phyloP scores from a whole-genome alignment of 2,113 vertebrate species.

The Rynchops niger region DNA sequence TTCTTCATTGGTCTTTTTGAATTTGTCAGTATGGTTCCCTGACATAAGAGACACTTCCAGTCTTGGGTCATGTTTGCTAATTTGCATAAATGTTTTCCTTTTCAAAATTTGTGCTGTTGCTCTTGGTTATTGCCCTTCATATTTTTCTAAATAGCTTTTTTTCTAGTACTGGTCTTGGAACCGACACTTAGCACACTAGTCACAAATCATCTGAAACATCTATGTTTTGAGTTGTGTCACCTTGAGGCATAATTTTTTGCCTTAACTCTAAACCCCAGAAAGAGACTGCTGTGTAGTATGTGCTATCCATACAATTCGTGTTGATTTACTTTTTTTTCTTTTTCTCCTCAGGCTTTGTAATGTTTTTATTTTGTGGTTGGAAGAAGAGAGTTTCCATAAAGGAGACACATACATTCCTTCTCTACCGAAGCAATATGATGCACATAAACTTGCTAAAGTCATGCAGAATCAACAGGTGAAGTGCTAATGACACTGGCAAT shows the following conservation, averaged over 20 bases:
- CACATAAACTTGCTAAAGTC: slow-evolving; percentile 88
- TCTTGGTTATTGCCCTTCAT: neutral
- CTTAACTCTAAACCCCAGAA: neutral
- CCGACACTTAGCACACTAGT: neutral
- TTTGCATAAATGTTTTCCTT: neutral
- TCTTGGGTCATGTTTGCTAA: neutral
- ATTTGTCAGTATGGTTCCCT: neutral
- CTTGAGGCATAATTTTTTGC: neutral
- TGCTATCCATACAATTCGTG: neutral
- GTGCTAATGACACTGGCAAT: neutral
- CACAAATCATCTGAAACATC: neutral
- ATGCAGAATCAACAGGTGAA: slow-evolving; percentile 90
- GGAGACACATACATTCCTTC: slow-evolving; percentile 91
- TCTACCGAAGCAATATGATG: slow-evolving; percentile 90
- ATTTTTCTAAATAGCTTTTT: neutral
- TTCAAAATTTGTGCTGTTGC: neutral
- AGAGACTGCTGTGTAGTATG: neutral
- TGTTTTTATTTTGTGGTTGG: slow-evolving; percentile 91
- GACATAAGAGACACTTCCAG: neutral
- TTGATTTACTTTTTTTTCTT: neutral
- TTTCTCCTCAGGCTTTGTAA: slow-evolving; percentile 84
- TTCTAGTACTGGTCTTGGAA: neutral
- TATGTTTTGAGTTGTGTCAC: rapidly evolving
- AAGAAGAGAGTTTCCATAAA: slow-evolving; percentile 93
- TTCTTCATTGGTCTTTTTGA: neutral